A percentile compares a stretch with the other conserved stretches of the same genome.
Conservation (phyloP, 2,113 vertebrate genomes). For the Thamnaconus septentrionalis region DNA sequence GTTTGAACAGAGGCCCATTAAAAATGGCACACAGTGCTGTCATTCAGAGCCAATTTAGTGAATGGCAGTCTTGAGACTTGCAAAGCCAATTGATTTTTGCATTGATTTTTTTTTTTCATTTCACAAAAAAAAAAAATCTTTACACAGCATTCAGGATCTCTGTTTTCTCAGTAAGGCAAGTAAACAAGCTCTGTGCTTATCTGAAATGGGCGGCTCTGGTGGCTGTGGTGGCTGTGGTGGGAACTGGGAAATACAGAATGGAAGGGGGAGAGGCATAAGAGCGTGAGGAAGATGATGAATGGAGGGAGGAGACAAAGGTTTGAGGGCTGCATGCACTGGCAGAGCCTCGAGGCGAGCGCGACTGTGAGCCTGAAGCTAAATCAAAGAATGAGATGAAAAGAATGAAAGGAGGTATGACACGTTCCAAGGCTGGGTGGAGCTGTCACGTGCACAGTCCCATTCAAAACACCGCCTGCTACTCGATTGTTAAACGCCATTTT, state of each 20-base stretch:
- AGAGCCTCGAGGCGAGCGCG: constrained; percentile 43
- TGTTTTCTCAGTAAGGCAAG: constrained; percentile 54
- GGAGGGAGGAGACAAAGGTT: constrained; percentile 7
- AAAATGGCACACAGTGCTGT: constrained; percentile 48
- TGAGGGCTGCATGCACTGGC: constrained; percentile 37
- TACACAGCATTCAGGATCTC: constrained; percentile 24
- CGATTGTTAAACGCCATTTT: not conserved
- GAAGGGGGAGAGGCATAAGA: not conserved
- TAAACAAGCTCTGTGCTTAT: constrained; percentile 57
- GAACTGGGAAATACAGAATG: constrained; percentile 1
- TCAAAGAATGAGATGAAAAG: constrained; percentile 58
- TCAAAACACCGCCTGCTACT: not conserved
- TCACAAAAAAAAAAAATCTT: constrained; percentile 38
- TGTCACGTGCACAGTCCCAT: constrained; percentile 33
- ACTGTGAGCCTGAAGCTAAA: constrained; percentile 50
- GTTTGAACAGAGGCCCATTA: too few species aligned
- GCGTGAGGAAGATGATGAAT: constrained; percentile 12
- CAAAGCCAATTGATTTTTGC: constrained; percentile 71
- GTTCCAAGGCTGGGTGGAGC: constrained; percentile 14
- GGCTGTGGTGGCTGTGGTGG: not conserved
- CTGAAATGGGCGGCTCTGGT: constrained; percentile 21
- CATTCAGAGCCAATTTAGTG: constrained; percentile 68
- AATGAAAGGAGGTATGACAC: constrained; percentile 37
- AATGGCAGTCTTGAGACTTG: constrained; percentile 73
- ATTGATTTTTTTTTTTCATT: constrained; percentile 51